These are phyloP conservation scores for Delichon dasypus DNA, from an alignment of 2,797 vertebrate species.

Conservation along the genomic window DNA sequence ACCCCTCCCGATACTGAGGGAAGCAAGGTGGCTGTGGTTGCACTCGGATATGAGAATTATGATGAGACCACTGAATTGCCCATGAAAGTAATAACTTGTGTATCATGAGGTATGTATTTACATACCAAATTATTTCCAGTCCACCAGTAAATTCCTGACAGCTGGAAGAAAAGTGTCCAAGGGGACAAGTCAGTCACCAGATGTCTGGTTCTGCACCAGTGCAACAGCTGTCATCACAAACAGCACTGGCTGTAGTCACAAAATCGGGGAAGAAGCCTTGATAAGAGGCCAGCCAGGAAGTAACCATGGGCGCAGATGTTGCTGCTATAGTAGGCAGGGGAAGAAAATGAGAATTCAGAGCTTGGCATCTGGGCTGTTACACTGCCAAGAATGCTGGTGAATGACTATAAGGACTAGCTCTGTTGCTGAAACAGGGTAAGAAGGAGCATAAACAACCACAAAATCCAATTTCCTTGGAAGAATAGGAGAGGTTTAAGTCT, in stretches of 20 bases:
- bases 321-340: neutral
- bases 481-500: neutral
- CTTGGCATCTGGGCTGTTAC: constrained; percentile 13
- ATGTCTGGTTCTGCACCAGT: constrained; percentile 45
- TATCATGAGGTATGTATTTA: constrained; percentile 50
- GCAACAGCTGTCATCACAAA: constrained; percentile 64
- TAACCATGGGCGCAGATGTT: constrained; percentile 10
- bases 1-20: neutral
- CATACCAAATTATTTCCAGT: constrained; percentile 53
- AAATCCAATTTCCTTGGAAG: neutral
- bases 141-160: constrained; percentile 42
- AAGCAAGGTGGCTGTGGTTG: neutral
- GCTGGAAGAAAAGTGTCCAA: constrained; percentile 53
- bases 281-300: constrained; percentile 58
- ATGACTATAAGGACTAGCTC: neutral
- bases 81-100: neutral
- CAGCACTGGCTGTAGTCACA: constrained; percentile 17
- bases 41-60: neutral
- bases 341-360: constrained; percentile 42
- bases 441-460: neutral
- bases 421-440: neutral
- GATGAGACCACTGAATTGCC: neutral
- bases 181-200: constrained; percentile 53
- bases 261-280: constrained; percentile 24
- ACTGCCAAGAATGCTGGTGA: neutral